Evolutionary conservation across 2,888 invertebrate species (phyloP).

Genomic region (Carcina quercana): DNA sequence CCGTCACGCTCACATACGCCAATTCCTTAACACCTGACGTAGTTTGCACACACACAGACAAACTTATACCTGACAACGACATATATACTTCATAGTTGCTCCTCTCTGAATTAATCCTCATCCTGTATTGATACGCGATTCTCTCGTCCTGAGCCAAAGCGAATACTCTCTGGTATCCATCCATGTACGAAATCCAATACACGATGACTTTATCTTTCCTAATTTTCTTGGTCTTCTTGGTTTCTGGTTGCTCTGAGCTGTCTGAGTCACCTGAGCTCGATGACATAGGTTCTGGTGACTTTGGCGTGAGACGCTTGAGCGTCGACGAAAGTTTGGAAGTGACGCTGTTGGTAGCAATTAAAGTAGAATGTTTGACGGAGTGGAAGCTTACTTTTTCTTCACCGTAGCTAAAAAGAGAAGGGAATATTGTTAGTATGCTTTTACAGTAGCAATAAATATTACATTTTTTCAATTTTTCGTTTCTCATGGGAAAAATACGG

Average conservation of each 20-base stretch:
- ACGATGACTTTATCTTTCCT: slow-evolving; percentile 84
- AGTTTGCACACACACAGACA: slow-evolving; percentile 72
- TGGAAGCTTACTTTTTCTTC: slow-evolving; percentile 84
- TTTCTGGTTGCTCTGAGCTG: slow-evolving; percentile 57
- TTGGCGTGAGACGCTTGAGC: slow-evolving; percentile 66
- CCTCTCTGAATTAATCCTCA: slow-evolving; percentile 77
- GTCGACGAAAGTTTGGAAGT: slow-evolving; percentile 72
- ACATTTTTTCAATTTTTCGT: too few relatives aligned
- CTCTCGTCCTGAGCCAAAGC: slow-evolving; percentile 85
- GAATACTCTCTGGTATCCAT: slow-evolving; percentile 82
- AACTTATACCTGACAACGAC: slow-evolving; percentile 80
- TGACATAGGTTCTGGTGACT: slow-evolving; percentile 66
- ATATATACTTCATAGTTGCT: slow-evolving; percentile 80
- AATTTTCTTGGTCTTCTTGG: slow-evolving; percentile 74
- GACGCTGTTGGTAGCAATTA: slow-evolving; percentile 59
- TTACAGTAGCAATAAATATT: too few relatives aligned
- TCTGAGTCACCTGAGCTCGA: slow-evolving; percentile 78
- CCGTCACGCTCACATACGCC: slow-evolving; percentile 78
- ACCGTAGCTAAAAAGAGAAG: slow-evolving; percentile 63
- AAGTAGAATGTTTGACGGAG: slow-evolving; percentile 75
- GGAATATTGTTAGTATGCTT: not conserved
- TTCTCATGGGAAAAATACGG: too few relatives aligned
- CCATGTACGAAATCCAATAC: slow-evolving; percentile 87
- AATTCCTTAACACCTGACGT: slow-evolving; percentile 74
- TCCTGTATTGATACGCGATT: slow-evolving; percentile 73